Conservation (phyloP, 2,888 invertebrate genomes). For the Trissoscelio sp. region DNA sequence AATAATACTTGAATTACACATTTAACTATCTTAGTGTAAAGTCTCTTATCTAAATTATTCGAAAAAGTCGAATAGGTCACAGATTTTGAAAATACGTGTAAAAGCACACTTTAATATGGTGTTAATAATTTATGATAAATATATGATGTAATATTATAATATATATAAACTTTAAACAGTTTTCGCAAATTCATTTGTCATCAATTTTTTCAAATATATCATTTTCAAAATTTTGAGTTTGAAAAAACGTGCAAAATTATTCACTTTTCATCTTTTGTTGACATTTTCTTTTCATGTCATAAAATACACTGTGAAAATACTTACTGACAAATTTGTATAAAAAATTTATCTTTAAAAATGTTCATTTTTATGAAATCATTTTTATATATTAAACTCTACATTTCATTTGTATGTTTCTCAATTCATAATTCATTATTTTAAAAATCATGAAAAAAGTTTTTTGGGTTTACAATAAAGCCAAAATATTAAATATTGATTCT, state of each 20-base stretch:
- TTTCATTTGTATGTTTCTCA: too few species aligned
- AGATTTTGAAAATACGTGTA: constrained; percentile 17
- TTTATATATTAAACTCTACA: too few species aligned
- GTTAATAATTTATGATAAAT: constrained; percentile 16
- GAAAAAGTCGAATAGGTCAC: constrained; percentile 16
- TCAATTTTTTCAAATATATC: too few species aligned
- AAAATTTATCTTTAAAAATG: too few species aligned
- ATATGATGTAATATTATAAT: constrained; percentile 1
- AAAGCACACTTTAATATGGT: constrained; percentile 18
- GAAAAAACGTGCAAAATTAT: not conserved
- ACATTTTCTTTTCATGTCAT: too few species aligned
- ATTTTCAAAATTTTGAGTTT: not conserved
- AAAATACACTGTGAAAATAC: too few species aligned
- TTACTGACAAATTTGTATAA: too few species aligned
- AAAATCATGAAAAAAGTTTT: constrained; percentile 4
- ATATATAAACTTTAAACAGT: not conserved
- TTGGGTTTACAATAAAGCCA: constrained; percentile 41
- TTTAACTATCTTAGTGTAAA: constrained; percentile 17
- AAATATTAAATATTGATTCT: constrained; percentile 56
- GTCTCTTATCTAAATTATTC: constrained; percentile 7
- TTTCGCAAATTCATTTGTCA: not conserved
- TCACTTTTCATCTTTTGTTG: too few species aligned
- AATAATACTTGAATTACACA: constrained; percentile 33
- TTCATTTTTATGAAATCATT: too few species aligned
- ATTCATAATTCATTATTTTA: too few species aligned